phyloP scores from a whole-genome alignment of 2,113 vertebrate genomes.

The Esox niger region DNA sequence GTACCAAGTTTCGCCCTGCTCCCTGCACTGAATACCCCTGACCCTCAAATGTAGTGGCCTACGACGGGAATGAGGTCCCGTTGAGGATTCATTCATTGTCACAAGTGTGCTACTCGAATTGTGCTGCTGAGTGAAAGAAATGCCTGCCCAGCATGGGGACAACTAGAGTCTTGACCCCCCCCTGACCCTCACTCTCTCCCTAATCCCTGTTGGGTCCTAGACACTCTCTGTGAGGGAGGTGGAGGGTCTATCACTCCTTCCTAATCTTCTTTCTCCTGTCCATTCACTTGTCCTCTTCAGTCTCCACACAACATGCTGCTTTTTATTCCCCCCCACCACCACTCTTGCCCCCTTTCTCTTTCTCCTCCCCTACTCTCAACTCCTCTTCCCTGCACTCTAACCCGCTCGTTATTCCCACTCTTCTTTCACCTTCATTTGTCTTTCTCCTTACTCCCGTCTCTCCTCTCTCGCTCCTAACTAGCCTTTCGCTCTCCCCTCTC shows the following conservation, averaged over 20 bases:
- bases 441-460: background rate
- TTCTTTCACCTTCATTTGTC: background rate
- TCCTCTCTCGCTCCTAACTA: background rate
- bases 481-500: no score
- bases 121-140: background rate
- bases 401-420: no score
- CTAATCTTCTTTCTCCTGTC: slow-evolving; percentile 2
- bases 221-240: background rate
- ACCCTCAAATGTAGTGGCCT: background rate
- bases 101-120: background rate
- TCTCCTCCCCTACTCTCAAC: background rate
- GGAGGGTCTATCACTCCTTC: background rate
- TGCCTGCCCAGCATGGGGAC: slow-evolving; percentile 3
- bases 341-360: background rate
- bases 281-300: background rate
- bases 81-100: background rate
- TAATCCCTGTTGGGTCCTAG: no score
- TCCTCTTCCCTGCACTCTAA: background rate
- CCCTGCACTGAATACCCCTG: no score
- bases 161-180: background rate
- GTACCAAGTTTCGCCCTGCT: no score
- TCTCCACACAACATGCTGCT: background rate
- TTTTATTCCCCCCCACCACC: background rate
- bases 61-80: background rate
- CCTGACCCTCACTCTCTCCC: background rate